A percentile compares a stretch with the other conserved stretches of the same genome.
Evolutionary conservation across 2,888 invertebrate genomes (phyloP).

Genomic region (Teleogryllus oceanicus): DNA sequence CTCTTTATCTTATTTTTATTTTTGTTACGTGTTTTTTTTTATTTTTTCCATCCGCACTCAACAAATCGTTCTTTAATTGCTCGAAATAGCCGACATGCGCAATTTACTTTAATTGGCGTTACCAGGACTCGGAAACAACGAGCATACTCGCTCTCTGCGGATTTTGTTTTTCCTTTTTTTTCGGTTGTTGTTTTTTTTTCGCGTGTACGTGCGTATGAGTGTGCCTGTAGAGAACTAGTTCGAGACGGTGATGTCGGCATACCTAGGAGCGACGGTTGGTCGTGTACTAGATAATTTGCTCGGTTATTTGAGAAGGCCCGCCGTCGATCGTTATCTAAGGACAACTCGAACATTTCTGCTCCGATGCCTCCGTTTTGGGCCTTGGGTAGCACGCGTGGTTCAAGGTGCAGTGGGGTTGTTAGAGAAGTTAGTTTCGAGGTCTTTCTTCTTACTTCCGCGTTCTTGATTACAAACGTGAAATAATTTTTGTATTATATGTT

Average conservation of each 20-base stretch:
- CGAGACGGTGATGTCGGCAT: background rate
- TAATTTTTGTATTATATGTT: too few relatives aligned
- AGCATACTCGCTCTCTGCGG: background rate
- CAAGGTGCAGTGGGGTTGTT: too few relatives aligned
- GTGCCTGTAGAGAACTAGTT: background rate
- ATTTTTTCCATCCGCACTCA: background rate
- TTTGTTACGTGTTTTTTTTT: background rate
- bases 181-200: background rate
- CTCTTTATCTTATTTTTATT: background rate
- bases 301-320: background rate
- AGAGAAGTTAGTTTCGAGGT: too few relatives aligned
- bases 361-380: too few relatives aligned
- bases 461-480: too few relatives aligned
- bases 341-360: background rate
- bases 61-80: conserved; percentile 18
- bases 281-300: background rate
- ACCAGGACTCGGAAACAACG: background rate
- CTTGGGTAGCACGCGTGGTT: too few relatives aligned
- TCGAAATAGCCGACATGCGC: conserved; percentile 9
- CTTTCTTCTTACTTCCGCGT: too few relatives aligned
- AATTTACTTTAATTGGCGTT: background rate
- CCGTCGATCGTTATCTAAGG: background rate
- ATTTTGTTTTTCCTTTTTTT: background rate
- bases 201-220: background rate
- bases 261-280: background rate